Conservation (phyloP, 2,797 vertebrate species). For the Simalia tracyae region DNA sequence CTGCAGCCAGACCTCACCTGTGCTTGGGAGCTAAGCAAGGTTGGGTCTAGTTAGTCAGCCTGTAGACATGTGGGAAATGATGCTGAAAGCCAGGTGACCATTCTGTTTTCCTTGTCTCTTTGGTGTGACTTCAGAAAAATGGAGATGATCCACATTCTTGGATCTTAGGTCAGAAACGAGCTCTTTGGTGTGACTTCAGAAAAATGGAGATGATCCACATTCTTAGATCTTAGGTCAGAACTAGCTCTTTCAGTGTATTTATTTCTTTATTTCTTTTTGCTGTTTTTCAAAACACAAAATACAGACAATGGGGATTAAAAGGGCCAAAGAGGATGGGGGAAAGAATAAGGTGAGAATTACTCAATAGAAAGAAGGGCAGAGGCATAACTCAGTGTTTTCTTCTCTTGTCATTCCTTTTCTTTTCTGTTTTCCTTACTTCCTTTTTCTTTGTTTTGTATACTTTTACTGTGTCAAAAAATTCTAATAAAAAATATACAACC, state of each 20-base stretch:
- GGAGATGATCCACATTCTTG: not conserved
- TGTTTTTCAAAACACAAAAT: not conserved
- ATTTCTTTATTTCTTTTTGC: not conserved
- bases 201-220: not conserved
- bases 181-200: not conserved
- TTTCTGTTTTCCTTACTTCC: not conserved
- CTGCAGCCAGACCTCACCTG: not conserved
- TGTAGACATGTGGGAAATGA: not conserved
- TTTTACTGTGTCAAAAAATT: not conserved
- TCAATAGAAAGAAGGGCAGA: not conserved
- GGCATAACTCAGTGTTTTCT: not conserved
- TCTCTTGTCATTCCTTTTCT: not conserved
- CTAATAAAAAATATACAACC: too few relatives aligned
- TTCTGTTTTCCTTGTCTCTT: not conserved
- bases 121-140: not conserved
- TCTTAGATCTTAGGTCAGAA: not conserved
- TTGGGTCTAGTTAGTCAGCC: not conserved
- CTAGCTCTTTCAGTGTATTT: not conserved
- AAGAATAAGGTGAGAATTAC: not conserved
- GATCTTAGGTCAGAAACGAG: too few relatives aligned
- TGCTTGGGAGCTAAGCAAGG: not conserved
- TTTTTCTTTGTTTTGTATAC: not conserved
- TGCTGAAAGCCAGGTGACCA: not conserved
- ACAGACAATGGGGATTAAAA: not conserved
- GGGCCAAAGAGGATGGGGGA: not conserved